Conservation (phyloP, 2,797 vertebrate genomes). For the Crypturellus tataupa region DNA sequence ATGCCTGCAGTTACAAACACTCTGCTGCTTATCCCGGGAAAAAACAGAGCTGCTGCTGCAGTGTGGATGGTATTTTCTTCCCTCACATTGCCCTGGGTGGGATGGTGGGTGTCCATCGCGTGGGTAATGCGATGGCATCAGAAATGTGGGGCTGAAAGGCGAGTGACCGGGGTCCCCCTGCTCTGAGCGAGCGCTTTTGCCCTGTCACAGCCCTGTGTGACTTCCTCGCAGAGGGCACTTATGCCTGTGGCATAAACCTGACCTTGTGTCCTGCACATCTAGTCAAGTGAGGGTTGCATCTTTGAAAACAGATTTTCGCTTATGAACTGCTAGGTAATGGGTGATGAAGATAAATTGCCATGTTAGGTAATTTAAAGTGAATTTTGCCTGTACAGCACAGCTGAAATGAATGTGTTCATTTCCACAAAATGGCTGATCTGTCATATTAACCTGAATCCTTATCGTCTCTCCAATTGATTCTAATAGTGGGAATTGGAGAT, state of each 20-base stretch:
- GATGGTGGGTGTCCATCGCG: neutral
- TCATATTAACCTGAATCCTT: conserved; percentile 1
- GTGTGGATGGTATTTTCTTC: neutral
- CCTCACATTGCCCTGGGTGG: neutral
- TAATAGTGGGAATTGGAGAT: conserved; percentile 5
- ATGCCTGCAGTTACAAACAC: neutral
- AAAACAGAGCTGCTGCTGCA: neutral
- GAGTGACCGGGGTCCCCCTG: neutral
- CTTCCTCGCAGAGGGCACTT: fast-evolving
- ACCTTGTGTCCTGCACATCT: neutral
- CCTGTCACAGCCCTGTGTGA: fast-evolving
- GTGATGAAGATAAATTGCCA: conserved; percentile 38
- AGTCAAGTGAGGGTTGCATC: neutral
- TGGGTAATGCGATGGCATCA: fast-evolving
- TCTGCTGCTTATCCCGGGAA: neutral
- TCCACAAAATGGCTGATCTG: neutral
- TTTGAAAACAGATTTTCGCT: conserved; percentile 9
- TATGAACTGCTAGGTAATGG: conserved; percentile 6
- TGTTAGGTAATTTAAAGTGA: conserved; percentile 43
- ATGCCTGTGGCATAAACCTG: neutral
- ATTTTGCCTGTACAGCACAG: conserved; percentile 16
- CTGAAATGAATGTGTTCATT: conserved; percentile 41
- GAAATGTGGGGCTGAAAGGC: neutral
- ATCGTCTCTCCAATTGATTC: neutral
- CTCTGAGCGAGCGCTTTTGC: fast-evolving